These are phyloP conservation scores for Euplagia quadripunctaria DNA, from an alignment of 2,888 invertebrate genomes.

Conservation along the genomic window DNA sequence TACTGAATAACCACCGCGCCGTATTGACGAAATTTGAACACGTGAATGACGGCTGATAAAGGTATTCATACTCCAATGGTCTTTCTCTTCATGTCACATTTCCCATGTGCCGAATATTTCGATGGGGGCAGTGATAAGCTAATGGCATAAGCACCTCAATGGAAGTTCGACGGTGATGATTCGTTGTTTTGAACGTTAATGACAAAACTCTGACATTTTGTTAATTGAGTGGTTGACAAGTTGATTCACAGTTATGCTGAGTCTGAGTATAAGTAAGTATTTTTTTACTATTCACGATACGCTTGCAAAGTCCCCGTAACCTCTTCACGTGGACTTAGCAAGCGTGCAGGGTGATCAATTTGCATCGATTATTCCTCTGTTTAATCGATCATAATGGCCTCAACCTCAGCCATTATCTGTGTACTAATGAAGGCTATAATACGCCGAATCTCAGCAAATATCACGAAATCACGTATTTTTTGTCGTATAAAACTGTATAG, in stretches of 20 bases:
- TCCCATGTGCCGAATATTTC: conserved; percentile 32
- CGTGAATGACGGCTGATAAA: conserved; percentile 74
- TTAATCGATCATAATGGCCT: too few species aligned
- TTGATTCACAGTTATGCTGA: background rate
- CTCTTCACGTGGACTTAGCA: too few species aligned
- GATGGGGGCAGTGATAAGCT: conserved; percentile 22
- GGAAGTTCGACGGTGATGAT: background rate
- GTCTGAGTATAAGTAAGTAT: background rate
- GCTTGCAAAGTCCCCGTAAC: background rate
- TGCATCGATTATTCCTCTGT: too few species aligned
- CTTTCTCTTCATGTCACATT: conserved; percentile 47
- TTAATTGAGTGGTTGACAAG: background rate
- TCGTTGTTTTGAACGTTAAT: background rate
- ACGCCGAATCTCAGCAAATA: too few species aligned
- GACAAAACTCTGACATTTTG: too few species aligned
- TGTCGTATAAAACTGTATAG: too few species aligned
- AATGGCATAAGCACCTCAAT: background rate
- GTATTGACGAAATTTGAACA: conserved; percentile 83
- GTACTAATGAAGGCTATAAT: too few species aligned
- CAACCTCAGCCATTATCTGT: too few species aligned
- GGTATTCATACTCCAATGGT: conserved; percentile 64
- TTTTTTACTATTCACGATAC: background rate
- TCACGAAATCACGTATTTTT: too few species aligned
- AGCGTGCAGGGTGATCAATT: too few species aligned
- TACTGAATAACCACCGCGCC: conserved; percentile 78